Base-by-base conservation (phyloP, 2,888 invertebrate species). In the Caenorhabditis macrosperma region DNA sequence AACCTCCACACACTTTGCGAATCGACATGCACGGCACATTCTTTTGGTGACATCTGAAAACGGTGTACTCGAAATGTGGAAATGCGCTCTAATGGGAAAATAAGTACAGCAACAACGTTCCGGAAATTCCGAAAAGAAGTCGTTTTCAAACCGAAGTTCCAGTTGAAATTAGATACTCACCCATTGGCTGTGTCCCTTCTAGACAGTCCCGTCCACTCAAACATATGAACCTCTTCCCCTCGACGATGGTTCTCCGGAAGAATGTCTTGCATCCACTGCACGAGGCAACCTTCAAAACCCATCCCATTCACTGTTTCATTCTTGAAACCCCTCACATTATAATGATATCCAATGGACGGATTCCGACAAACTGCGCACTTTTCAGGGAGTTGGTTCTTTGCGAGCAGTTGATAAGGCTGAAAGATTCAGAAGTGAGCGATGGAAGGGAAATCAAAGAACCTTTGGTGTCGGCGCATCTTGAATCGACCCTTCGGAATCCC, bases 331-430 rank as follows among this genome's bases (percentile, higher is more conserved):
- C 61, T 52, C 15, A 76, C 82, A 78, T 79, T 75, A 35, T 82
- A 84, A 48, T 82, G 81, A 41, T 82, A 84, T n/a, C 84, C 84
- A 24, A 81, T 81, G 0, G 84, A 79, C 3, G 55, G 41, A 28
- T 79, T 78, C 33, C 80, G 77, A 50, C 84, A 84, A 10, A 84
- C 81, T 7, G 69, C 72, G 44, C 84, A 84, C 7, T 57, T 61
- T 2, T 72, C 68, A 3, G 82, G 84, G 38, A 81, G 79, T n/a
- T 69, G 60, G 20, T 69, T 69, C 35, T 60, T 50, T 10, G 60
- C 24, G 1, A 71, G 61, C 5, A 71, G 61, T 61, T 71, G 61
- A 12, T 71, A 71, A 0, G 71, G 38, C 46, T 69, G n/a, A 67
- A 67, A 67, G 0, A 12, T 20, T 30, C 1, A n/a, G 28, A 48